phyloP scores from a whole-genome alignment of 2,113 vertebrate species.

The Sarotherodon lohbergeri region DNA sequence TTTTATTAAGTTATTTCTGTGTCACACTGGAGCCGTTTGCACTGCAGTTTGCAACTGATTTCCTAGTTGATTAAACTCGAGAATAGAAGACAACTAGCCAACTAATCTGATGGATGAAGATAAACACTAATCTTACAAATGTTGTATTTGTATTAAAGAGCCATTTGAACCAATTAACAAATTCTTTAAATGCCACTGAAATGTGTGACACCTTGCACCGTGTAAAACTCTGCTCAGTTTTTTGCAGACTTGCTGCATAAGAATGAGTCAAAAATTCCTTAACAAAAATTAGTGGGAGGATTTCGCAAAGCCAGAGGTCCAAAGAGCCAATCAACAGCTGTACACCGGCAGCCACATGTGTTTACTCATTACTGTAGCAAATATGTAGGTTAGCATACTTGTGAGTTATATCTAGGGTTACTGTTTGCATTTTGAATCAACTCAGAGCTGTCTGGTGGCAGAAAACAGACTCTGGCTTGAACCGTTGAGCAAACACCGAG shows the following conservation, averaged over 20 bases:
- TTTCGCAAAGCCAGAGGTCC: neutral
- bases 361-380: neutral
- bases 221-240: neutral
- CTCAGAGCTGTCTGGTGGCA: neutral
- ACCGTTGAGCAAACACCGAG: rapidly evolving
- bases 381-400: neutral
- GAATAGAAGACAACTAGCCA: neutral
- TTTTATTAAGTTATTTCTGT: neutral
- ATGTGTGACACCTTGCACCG: neutral
- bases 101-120: neutral
- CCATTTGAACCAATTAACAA: neutral
- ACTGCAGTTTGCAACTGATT: neutral
- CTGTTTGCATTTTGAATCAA: neutral
- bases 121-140: neutral
- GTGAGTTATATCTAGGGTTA: neutral
- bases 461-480: rapidly evolving
- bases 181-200: neutral
- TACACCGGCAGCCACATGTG: neutral
- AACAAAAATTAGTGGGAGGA: neutral
- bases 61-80: neutral
- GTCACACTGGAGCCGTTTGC: neutral
- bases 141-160: neutral
- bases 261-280: neutral
- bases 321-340: neutral
- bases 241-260: neutral